phyloP scores from a whole-genome alignment of 2,888 invertebrate genomes.

The Spilarctia lutea region DNA sequence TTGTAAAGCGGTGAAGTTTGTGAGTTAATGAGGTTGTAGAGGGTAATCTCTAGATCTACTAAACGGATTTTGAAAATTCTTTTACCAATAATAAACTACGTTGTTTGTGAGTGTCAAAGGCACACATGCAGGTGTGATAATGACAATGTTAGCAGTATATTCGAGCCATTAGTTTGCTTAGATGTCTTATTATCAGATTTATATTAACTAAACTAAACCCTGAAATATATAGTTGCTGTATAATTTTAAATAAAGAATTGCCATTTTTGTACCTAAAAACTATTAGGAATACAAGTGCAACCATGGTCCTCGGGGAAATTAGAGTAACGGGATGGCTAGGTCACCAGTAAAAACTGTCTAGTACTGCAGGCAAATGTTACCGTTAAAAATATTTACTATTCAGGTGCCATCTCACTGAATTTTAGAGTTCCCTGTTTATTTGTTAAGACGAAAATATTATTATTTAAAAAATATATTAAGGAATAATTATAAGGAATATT shows the following conservation, averaged over 20 bases:
- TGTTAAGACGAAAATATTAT: not conserved
- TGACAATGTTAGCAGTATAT: no score
- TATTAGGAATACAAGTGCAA: slow-evolving; percentile 42
- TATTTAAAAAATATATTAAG: not conserved
- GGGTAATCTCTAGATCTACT: no score
- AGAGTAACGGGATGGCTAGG: slow-evolving; percentile 41
- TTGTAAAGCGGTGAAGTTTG: no score
- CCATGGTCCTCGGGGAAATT: slow-evolving; percentile 53
- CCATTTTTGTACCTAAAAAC: slow-evolving; percentile 26
- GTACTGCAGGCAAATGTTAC: not conserved
- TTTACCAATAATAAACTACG: no score
- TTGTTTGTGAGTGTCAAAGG: no score
- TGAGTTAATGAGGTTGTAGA: no score
- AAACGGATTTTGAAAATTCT: no score
- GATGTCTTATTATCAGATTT: not conserved
- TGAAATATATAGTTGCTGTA: not conserved
- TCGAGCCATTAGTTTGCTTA: not conserved
- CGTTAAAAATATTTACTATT: not conserved
- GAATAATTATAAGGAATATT: not conserved
- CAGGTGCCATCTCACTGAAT: not conserved
- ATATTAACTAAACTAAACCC: not conserved
- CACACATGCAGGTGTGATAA: no score
- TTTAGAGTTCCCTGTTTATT: not conserved
- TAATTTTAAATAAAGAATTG: not conserved
- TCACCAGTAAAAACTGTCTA: slow-evolving; percentile 32